phyloP scores from a whole-genome alignment of 2,888 invertebrate species.

The Chelonus formosanus region DNA sequence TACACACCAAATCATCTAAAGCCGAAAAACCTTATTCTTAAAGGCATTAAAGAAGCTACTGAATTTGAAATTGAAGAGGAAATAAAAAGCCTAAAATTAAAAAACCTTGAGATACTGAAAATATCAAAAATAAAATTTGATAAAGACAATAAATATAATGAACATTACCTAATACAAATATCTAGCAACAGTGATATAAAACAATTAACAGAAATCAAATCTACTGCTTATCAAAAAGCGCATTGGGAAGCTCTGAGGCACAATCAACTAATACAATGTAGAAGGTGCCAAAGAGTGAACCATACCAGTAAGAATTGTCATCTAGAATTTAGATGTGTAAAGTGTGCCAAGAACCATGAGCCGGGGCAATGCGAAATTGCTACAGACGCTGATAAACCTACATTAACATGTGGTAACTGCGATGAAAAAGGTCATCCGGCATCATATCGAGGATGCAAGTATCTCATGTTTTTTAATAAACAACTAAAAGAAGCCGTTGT shows the following conservation, averaged over 20 bases:
- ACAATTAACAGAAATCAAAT: conserved; percentile 8
- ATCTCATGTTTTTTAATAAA: too few species aligned
- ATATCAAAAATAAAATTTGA: background rate
- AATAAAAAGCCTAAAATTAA: background rate
- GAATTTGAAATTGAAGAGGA: background rate
- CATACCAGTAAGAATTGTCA: conserved; percentile 28
- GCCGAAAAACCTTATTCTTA: background rate
- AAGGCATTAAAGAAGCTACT: too few species aligned
- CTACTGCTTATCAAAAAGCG: conserved; percentile 23
- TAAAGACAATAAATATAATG: background rate
- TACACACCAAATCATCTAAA: too few species aligned
- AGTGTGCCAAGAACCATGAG: conserved; percentile 18
- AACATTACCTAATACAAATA: conserved; percentile 13
- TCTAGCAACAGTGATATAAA: background rate
- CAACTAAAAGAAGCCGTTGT: too few species aligned
- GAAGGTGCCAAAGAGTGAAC: conserved; percentile 30
- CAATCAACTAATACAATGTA: conserved; percentile 21
- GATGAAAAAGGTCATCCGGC: too few species aligned
- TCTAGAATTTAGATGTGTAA: conserved; percentile 26
- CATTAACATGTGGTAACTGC: too few species aligned
- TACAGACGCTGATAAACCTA: too few species aligned
- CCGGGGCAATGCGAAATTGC: conserved; percentile 25
- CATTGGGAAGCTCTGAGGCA: conserved; percentile 27
- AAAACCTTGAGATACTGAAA: background rate
- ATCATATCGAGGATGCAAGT: too few species aligned